Base-by-base conservation (phyloP, 2,113 vertebrate genomes). In the Coturnix japonica region DNA sequence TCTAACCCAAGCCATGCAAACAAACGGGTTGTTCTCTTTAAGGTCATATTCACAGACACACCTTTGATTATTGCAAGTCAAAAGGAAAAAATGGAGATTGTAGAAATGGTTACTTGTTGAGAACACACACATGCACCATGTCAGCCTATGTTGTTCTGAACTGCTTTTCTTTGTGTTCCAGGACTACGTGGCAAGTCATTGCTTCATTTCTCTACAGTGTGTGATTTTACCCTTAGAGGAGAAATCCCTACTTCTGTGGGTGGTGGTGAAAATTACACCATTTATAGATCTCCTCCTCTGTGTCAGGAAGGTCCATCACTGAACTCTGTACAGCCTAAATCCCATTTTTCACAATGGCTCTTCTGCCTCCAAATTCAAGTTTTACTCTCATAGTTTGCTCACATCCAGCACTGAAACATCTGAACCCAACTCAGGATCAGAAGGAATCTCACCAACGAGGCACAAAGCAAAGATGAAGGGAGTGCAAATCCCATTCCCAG, bases 61-160 rank as follows among this genome's bases (percentile, higher is more conserved):
- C 17, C 19, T 19, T 28, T 15, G 1, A 10, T 43, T 12, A 64
- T 0, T 81, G 59, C 25, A 54, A 51, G 60, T 6, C 59, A 53
- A 15, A 47, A 8, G 7, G 8, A 5, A 16, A 6, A 16, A 11
- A 2, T 37, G 16, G 20, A 26, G 41, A 54, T 19, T 33, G 72
- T 2, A 59, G 30, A 7, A 44, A 20, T 1, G 8, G 25, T 56
- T 2, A 56, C 54, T 31, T 82, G 11, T 12, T 61, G 70, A 39
- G 11, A 74, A 4, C 84, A 91, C 82, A 88, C 51, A 3, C 11
- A 53, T 75, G 75, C 84, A 57, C 49, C 49, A 39, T 1, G 4
- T 0, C 43, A 65, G 60, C 5, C 43, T 5, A 3, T 3, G 8
- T 10, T 41, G 23, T 30, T 44, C 44, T 43, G 0, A 17, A 19